These are phyloP conservation scores for Epinephelus cyanopodus DNA, from an alignment of 2,113 vertebrate genomes.

Conservation along the genomic window DNA sequence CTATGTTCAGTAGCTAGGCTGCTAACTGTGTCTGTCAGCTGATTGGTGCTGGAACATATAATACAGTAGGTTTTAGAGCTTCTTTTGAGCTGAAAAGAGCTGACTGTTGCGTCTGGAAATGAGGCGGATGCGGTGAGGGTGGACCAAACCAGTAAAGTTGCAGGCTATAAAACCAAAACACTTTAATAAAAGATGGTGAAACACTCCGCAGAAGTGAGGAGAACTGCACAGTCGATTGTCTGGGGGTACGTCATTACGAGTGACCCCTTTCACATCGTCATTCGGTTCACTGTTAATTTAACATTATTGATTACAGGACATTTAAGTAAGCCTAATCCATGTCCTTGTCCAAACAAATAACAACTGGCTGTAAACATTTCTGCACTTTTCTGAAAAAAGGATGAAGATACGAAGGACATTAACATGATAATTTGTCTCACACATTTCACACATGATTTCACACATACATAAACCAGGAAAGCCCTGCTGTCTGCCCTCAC, in stretches of 20 bases:
- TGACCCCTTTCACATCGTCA: not conserved
- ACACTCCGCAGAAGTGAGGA: not conserved
- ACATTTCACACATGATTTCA: not conserved
- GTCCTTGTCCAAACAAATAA: not conserved
- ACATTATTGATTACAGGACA: not conserved
- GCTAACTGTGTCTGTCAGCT: not conserved
- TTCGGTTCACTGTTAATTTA: not conserved
- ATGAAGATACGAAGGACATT: not conserved
- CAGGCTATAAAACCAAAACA: not conserved
- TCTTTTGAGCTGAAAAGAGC: not conserved
- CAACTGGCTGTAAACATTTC: not conserved
- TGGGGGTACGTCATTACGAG: not conserved
- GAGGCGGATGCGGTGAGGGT: not conserved
- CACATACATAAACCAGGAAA: not conserved
- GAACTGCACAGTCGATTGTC: not conserved
- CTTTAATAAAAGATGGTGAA: not conserved
- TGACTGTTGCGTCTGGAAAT: not conserved
- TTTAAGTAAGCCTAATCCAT: not conserved
- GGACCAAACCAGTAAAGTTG: not conserved
- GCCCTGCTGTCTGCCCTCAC: not conserved
- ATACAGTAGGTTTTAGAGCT: not conserved
- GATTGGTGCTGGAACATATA: not conserved
- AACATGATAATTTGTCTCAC: not conserved
- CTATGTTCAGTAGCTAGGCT: not conserved
- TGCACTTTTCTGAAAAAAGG: not conserved